Conservation (phyloP, 1,140 invertebrate species). For the Ostrea denselamellosa region DNA sequence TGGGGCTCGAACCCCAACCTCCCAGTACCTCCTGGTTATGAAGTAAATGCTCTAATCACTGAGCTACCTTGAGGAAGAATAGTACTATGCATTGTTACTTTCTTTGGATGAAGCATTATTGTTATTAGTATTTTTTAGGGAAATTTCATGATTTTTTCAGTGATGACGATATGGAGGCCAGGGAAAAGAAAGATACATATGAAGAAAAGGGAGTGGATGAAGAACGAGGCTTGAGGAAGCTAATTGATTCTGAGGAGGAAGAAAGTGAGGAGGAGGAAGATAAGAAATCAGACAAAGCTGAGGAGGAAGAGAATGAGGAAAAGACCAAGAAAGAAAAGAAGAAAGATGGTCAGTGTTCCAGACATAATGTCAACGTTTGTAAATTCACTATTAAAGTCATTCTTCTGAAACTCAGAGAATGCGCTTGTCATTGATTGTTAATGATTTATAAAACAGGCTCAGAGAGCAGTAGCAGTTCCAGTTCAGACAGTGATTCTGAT, state of each 20-base stretch:
- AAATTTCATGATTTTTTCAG: constrained; percentile 46
- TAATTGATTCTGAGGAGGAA: constrained; percentile 92
- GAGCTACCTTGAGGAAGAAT: too few relatives aligned
- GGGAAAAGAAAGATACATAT: constrained; percentile 83
- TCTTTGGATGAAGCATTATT: too few relatives aligned
- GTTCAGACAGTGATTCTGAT: constrained; percentile 87
- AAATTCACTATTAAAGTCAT: too few relatives aligned
- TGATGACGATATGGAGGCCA: constrained; percentile 64
- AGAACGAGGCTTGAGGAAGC: constrained; percentile 91
- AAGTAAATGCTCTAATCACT: too few relatives aligned
- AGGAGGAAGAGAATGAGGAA: constrained; percentile 85
- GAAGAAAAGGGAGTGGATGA: constrained; percentile 89
- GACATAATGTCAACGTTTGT: too few relatives aligned
- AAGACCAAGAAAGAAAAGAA: constrained; percentile 73
- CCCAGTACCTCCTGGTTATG: too few relatives aligned
- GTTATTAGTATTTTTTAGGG: too few relatives aligned
- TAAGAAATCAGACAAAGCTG: constrained; percentile 77
- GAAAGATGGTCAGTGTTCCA: constrained; percentile 58
- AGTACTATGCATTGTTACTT: too few relatives aligned
- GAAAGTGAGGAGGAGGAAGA: constrained; percentile 84
- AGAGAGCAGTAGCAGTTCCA: constrained; percentile 79
- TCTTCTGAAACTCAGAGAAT: background rate
- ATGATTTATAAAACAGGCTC: constrained; percentile 50
- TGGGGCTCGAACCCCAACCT: too few relatives aligned
- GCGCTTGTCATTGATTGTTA: background rate